A percentile compares a stretch with the other conserved stretches of the same genome.
phyloP scores from a whole-genome alignment of 2,797 vertebrate species.

The Rhyacichthys aspro region DNA sequence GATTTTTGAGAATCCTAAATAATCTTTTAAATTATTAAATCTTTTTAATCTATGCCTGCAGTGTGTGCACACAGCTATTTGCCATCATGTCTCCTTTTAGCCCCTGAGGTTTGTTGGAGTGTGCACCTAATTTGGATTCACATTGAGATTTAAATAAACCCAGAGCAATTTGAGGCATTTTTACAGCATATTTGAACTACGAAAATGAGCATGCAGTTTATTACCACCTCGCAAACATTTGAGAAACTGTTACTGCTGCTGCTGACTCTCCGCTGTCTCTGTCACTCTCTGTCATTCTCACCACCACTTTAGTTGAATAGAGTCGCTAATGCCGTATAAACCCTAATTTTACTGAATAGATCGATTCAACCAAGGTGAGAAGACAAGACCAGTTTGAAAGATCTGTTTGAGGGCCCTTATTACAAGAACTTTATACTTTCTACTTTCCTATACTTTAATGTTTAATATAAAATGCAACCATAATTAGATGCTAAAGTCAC shows the following conservation, averaged over 20 bases:
- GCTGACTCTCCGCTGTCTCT: constrained; percentile 24
- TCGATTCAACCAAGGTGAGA: background rate
- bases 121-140: constrained; percentile 66
- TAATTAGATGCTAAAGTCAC: too few relatives aligned
- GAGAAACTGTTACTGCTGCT: constrained; percentile 29
- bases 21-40: background rate
- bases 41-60: background rate
- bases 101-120: constrained; percentile 56
- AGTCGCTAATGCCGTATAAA: constrained; percentile 18
- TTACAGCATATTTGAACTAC: constrained; percentile 61
- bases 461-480: too few relatives aligned
- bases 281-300: constrained; percentile 4
- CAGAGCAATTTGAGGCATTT: constrained; percentile 64
- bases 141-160: constrained; percentile 69
- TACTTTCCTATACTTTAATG: too few relatives aligned
- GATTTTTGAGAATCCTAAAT: too few relatives aligned
- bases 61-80: constrained; percentile 37
- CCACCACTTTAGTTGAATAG: constrained; percentile 3
- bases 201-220: constrained; percentile 44
- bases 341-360: background rate
- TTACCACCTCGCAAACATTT: constrained; percentile 63
- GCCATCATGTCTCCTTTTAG: constrained; percentile 55
- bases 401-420: too few relatives aligned
- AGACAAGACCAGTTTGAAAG: too few relatives aligned
- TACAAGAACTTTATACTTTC: too few relatives aligned